A percentile compares a stretch with the other conserved stretches of the same genome.
These are phyloP conservation scores for Alca torda DNA, from an alignment of 2,797 vertebrate species.

Conservation along the genomic window DNA sequence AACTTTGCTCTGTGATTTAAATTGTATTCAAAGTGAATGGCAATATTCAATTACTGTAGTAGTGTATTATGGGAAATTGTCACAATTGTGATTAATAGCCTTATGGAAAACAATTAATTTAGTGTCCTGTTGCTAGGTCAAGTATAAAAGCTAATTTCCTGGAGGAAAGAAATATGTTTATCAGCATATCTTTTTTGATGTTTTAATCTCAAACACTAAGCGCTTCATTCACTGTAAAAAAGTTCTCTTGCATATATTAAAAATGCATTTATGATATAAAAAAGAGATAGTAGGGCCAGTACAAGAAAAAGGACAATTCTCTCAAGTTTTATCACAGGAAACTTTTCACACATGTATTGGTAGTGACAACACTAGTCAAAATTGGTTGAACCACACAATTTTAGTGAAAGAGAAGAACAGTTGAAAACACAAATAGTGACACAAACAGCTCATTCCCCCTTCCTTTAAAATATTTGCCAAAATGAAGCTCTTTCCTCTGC, in stretches of 20 bases:
- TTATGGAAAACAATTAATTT: conserved; percentile 78
- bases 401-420: background rate
- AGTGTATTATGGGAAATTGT: conserved; percentile 68
- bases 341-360: background rate
- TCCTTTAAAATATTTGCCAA: background rate
- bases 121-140: conserved; percentile 75
- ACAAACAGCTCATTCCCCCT: background rate
- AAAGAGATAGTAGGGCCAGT: background rate
- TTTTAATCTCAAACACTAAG: conserved; percentile 43
- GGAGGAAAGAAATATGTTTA: conserved; percentile 64
- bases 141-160: conserved; percentile 73
- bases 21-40: conserved; percentile 59
- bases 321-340: background rate
- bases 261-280: background rate
- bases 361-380: background rate
- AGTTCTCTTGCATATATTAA: conserved; percentile 12
- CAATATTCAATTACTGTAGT: conserved; percentile 69
- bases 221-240: background rate
- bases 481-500: background rate
- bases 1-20: conserved; percentile 67
- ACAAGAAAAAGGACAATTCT: background rate
- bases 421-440: background rate
- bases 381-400: background rate
- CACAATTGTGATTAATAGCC: conserved; percentile 74
- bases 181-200: conserved; percentile 48